Conservation (phyloP, 1,140 invertebrate species). For the Aphelinus atriplicis region DNA sequence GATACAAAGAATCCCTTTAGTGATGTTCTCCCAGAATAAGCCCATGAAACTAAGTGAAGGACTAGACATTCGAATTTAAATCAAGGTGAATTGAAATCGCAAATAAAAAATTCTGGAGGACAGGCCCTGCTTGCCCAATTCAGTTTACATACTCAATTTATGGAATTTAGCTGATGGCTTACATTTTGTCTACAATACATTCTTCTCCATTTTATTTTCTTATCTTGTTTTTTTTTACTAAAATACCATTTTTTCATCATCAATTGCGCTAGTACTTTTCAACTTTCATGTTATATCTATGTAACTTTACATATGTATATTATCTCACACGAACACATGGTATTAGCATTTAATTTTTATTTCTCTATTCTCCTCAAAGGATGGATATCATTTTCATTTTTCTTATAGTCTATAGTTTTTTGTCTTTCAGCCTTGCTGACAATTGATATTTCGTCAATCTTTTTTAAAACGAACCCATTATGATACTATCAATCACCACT, state of each 20-base stretch:
- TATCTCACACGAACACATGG: conserved; percentile 32
- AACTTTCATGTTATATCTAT: conserved; percentile 20
- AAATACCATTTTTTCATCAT: conserved; percentile 29
- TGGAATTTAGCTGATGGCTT: conserved; percentile 20
- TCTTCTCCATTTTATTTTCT: conserved; percentile 6
- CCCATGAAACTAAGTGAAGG: not conserved
- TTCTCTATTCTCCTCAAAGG: conserved; percentile 9
- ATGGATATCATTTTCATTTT: conserved; percentile 3
- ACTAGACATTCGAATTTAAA: not conserved
- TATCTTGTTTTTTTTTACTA: conserved; percentile 34
- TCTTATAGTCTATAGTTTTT: conserved; percentile 11
- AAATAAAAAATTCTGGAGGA: conserved; percentile 9
- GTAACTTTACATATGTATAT: conserved; percentile 41
- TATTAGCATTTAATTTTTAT: conserved; percentile 26
- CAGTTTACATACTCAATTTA: conserved; percentile 23
- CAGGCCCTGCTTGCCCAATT: not conserved
- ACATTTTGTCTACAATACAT: not conserved
- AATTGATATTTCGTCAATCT: conserved; percentile 18
- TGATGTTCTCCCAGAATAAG: no score
- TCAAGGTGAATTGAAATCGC: conserved; percentile 3
- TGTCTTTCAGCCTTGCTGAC: conserved; percentile 8
- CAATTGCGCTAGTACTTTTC: conserved; percentile 25
- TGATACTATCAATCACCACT: not conserved
- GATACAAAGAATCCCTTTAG: no score
- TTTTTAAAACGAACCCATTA: conserved; percentile 21